Evolutionary conservation across 2,888 invertebrate genomes (phyloP), one percentile per base, ranked within the genome.

Genomic region (Polyommatus icarus): DNA sequence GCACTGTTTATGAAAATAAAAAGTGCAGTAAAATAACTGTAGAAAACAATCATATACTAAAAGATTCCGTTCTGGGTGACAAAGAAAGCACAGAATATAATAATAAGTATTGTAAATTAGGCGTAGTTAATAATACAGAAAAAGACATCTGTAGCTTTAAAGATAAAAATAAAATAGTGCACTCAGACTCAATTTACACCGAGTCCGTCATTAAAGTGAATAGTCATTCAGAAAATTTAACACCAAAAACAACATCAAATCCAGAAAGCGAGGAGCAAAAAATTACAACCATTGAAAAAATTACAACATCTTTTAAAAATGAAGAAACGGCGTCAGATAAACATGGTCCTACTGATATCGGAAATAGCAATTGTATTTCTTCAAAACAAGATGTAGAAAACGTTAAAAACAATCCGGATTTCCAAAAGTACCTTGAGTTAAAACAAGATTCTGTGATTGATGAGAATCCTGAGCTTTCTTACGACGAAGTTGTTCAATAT

Each of bases 361-460:
- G 24, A 24, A 61, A 24, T 24, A 61, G 24, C 12, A 61, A 3
- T 61, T 61, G 24, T 24, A 67, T 15, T 32, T 67, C 67, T 67
- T 67, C 15, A 15, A 67, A 67, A 29, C 15, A 32, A 32, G 29
- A 29, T 6, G 6, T 15, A 67, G 29, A 73, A 73, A 46, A 29
- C 15, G 20, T 46, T 46, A 15, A 5, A 67, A 24, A 24, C 5
- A 54, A 75, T 29, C 46, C 50, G 2, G 54, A 54, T 3, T 75
- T 75, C 50, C 50, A 54, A 75, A 75, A 75, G 29, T 75, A 75
- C 15, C 18, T 75, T 29, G 75, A 75, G 54, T 18, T 75, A 54
- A 75, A 75, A 54, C 75, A 75, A 75, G 75, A 75, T 54, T 54
- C 29, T 75, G 50, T 75, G 5, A 54, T 54, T 20, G 75, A 75